Base-by-base conservation (phyloP, 1,140 invertebrate species). In the Nixonia krombeini region DNA sequence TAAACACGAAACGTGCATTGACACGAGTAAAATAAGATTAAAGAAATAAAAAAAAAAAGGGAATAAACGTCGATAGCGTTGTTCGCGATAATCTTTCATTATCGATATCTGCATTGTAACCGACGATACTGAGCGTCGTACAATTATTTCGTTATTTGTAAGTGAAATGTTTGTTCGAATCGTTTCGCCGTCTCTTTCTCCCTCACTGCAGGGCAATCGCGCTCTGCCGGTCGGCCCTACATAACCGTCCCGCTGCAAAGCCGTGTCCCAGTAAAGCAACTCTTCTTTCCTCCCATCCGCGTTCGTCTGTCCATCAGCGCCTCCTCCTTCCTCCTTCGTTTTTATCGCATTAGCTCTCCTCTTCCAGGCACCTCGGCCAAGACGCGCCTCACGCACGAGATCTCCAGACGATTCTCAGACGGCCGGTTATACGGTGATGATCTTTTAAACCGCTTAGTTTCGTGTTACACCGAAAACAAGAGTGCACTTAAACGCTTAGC, bases 381-480 rank as follows among this genome's bases (percentile, higher is more conserved):
- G 29, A 31, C 38, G 50, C 64, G 52, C 72, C 73, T 76, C 72
- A 75, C 78, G 72, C 74, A 73, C 75, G 73, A 71, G 67, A 79
- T 75, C 64, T 77, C 73, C 69, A 75, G 75, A 81, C 75, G 73
- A 82, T 82, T 81, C 72, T 81, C 79, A 78, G 78, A 75, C 78
- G 79, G 72, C 65, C 74, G 73, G 73, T 82, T 80, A 78, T 79
- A 71, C 74, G 72, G 72, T 56, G 76, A 73, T 83, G 78, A 84
- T 84, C 80, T 79, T 73, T 83, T 83, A 85, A 84, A 79, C 80
- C 81, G 81, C 79, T 85, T 84, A 83, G 84, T 79, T 83, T 85
- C 82, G 75, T 76, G 82, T 84, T 85, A 81, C 83, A 83, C 79
- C 84, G 78, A 85, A 85, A 85, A 84, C 81, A 84, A 82, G 79